Evolutionary conservation across 2,888 invertebrate genomes (phyloP), one percentile per base, ranked within the genome.

Genomic region (Chamaedrilus cognettii): DNA sequence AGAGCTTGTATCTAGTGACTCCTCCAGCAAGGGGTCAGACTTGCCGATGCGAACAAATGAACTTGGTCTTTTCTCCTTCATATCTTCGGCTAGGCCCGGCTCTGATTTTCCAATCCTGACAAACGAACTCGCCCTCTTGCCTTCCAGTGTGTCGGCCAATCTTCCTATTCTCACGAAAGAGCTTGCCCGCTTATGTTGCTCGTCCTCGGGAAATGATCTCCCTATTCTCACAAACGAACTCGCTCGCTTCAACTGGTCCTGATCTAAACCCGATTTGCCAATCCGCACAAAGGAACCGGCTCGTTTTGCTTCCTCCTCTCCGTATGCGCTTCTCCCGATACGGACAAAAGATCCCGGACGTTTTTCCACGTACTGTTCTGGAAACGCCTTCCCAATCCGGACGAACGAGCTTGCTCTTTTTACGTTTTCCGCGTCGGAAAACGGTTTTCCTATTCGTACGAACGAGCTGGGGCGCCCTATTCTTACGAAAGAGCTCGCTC

Each of bases 351-450:
- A n/a, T n/a, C n/a, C n/a, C n/a, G n/a, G n/a, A n/a, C n/a, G n/a
- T n/a, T n/a, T n/a, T n/a, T n/a, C n/a, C n/a, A n/a, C 19, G 19
- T 42, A 11, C 7, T 15, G 5, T 11, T 23, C 55, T n/a, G 50
- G 31, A 11, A 42, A 19, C 19, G 42, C 64, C 33, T 62, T 62
- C 15, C 69, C 69, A 30, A 69, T 67, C 3, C 69, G 34, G 15
- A 69, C 67, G 50, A 69, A 69, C 23, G 59, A 57, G 35, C 68
- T 68, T 11, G 68, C 62, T 33, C 58, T 55, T 57, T 67, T 69
- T 2, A 55, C 33, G 5, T 7, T 3, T 50, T 55, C 69, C 4
- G 7, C 31, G n/a, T n/a, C n/a, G n/a, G n/a, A n/a, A n/a, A n/a
- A n/a, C n/a, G n/a, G n/a, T 28, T 60, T 35, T 3, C 60, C 60